Evolutionary conservation across 2,888 invertebrate genomes (phyloP), one percentile per base, ranked within the genome.

Genomic region (Cheilosia scutellata): DNA sequence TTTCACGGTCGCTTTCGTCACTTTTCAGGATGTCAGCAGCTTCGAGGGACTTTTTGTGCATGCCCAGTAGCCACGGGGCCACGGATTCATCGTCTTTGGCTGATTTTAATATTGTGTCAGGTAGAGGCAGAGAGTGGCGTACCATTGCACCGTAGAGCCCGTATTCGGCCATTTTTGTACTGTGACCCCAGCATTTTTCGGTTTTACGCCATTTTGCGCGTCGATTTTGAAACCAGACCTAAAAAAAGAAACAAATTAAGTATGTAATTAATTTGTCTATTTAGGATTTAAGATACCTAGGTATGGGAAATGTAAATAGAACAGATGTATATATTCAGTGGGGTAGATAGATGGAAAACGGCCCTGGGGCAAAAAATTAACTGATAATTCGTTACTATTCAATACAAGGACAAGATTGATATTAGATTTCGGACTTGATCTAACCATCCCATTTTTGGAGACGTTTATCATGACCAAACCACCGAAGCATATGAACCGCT

Each of bases 121-220:
- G 99, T 89, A 99, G 95, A 0, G 99, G 99, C 87, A 99, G 94
- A 55, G 99, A 99, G 93, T 99, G 99, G 82, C 99, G 95, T 88
- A 99, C 99, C 99, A 99, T 99, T 89, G 99, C 99, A 0, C 99
- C 99, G 93, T 99, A 99, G 57, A 99, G 95, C 0, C 99, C 99
- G 92, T 99, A 99, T 93, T 99, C 99, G 88, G 99, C 99, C 99
- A 99, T 99, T 93, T 99, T 99, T 90, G 99, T 99, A 92, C 98
- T 98, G 90, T 98, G 95, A 63, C 99, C 99, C 99, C 99, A 99
- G 90, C 98, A 99, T 93, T 99, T 99, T 93, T 99, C 99, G 60
- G 99, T 99, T 93, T 99, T 99, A 88, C 99, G 96, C 99, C 99
- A 99, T 92, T 99, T 99, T 90, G 99, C 99, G 57, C 99, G 95